Percentiles rank a stretch among this genome's conserved stretches.
These are phyloP conservation scores for Dioctria rufipes DNA, from an alignment of 2,888 invertebrate genomes.

Conservation along the genomic window DNA sequence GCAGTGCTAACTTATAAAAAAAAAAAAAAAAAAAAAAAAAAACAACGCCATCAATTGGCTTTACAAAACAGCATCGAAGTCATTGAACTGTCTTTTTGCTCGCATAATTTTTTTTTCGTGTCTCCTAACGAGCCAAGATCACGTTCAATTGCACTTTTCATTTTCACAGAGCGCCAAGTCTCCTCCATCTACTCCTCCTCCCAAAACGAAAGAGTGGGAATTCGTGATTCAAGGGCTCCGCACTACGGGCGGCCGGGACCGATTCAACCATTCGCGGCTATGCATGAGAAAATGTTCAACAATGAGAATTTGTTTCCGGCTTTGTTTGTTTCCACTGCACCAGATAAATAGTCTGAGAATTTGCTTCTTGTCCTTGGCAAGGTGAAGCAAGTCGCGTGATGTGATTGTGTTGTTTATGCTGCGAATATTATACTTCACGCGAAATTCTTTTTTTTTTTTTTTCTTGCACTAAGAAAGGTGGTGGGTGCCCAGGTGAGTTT, in stretches of 20 bases:
- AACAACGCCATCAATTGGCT: conserved; percentile 1
- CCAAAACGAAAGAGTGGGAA: conserved; percentile 31
- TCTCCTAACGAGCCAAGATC: conserved; percentile 44
- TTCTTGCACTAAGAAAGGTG: neutral
- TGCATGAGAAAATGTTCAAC: conserved; percentile 45
- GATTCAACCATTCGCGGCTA: conserved; percentile 29
- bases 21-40: neutral
- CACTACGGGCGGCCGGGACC: neutral
- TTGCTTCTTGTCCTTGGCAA: conserved; percentile 39
- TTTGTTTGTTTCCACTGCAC: conserved; percentile 50
- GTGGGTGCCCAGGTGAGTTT: neutral
- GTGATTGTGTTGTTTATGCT: neutral
- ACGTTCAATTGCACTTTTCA: conserved; percentile 50
- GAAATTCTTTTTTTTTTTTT: too few relatives aligned
- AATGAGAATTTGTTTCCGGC: conserved; percentile 46
- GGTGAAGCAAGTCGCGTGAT: conserved; percentile 2
- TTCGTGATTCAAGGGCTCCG: conserved; percentile 48
- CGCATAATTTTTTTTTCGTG: conserved; percentile 12
- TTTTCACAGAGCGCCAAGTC: conserved; percentile 35
- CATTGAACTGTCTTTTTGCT: conserved; percentile 46
- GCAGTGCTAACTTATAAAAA: neutral
- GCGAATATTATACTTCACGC: neutral
- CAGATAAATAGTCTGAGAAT: conserved; percentile 49
- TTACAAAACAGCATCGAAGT: conserved; percentile 18
- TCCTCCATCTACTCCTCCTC: conserved; percentile 9